Conservation (phyloP, 2,888 invertebrate species). For the Penaeus monodon region DNA sequence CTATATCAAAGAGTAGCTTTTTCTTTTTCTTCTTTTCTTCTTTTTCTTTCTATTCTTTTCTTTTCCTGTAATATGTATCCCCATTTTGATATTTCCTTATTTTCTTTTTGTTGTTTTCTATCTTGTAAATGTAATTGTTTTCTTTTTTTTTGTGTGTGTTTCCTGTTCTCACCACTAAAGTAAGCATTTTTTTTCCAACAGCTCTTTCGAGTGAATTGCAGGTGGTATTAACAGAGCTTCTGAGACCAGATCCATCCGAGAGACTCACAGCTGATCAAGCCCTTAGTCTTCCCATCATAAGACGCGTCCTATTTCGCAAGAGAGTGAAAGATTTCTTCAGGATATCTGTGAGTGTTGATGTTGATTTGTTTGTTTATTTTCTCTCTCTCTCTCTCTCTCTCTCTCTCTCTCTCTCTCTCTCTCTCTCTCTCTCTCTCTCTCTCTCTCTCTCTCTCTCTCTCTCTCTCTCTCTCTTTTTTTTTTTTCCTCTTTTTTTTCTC, state of each 20-base stretch:
- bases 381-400: neutral
- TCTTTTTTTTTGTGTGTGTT: conserved; percentile 1
- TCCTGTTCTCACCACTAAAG: neutral
- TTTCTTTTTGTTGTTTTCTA: neutral
- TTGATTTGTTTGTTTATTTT: neutral
- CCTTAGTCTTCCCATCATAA: conserved; percentile 69
- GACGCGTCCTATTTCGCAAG: conserved; percentile 32
- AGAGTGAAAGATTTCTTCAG: neutral
- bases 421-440: neutral
- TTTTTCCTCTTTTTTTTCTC: too few relatives aligned
- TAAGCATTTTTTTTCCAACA: neutral
- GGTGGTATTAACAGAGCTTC: conserved; percentile 38
- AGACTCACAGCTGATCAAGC: conserved; percentile 74
- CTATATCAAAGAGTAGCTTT: too few relatives aligned
- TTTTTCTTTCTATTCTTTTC: too few relatives aligned
- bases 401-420: neutral
- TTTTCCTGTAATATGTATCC: too few relatives aligned
- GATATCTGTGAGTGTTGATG: neutral
- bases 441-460: neutral
- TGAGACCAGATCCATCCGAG: conserved; percentile 71
- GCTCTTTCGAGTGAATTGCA: conserved; percentile 45
- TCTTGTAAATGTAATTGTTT: conserved; percentile 2
- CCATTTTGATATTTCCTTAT: neutral
- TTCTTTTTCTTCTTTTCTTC: neutral
- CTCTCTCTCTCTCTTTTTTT: neutral